Percentiles rank a stretch among this genome's conserved stretches.
phyloP scores from a whole-genome alignment of 2,113 vertebrate species.

The Lophius piscatorius region DNA sequence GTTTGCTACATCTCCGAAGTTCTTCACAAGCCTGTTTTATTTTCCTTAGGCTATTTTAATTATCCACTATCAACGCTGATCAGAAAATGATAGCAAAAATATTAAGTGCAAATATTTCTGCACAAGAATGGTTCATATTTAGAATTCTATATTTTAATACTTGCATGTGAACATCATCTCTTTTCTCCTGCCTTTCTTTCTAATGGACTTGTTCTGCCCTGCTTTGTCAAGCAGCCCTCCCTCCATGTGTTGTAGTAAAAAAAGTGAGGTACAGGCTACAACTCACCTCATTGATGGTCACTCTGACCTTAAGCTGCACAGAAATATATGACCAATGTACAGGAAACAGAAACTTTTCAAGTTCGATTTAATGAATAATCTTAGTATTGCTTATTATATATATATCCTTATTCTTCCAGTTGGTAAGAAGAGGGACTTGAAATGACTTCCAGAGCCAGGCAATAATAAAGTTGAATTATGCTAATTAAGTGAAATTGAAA shows the following conservation, averaged over 20 bases:
- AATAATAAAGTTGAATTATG: constrained; percentile 77
- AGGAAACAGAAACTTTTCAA: constrained; percentile 51
- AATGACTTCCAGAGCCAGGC: constrained; percentile 47
- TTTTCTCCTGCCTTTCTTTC: constrained; percentile 3
- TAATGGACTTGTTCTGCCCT: constrained; percentile 31
- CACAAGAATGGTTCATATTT: constrained; percentile 1
- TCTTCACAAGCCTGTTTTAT: not conserved
- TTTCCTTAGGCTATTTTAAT: too few relatives aligned
- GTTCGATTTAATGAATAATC: constrained; percentile 55
- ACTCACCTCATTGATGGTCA: constrained; percentile 55
- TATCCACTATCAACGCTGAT: too few relatives aligned
- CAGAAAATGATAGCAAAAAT: too few relatives aligned
- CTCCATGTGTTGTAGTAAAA: constrained; percentile 51
- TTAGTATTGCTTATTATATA: constrained; percentile 45
- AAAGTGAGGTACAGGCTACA: constrained; percentile 42
- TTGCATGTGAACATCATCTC: not conserved
- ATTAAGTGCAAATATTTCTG: constrained; percentile 6
- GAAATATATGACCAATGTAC: constrained; percentile 45
- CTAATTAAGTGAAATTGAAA: constrained; percentile 80
- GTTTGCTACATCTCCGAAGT: not conserved
- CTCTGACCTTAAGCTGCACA: constrained; percentile 33
- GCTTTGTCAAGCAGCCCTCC: too few relatives aligned
- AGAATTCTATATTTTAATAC: too few relatives aligned
- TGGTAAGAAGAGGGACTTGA: constrained; percentile 49
- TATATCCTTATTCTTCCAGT: constrained; percentile 30